Evolutionary conservation across 2,888 invertebrate genomes (phyloP).

Genomic region (Sinopyrophorus schimmeli): DNA sequence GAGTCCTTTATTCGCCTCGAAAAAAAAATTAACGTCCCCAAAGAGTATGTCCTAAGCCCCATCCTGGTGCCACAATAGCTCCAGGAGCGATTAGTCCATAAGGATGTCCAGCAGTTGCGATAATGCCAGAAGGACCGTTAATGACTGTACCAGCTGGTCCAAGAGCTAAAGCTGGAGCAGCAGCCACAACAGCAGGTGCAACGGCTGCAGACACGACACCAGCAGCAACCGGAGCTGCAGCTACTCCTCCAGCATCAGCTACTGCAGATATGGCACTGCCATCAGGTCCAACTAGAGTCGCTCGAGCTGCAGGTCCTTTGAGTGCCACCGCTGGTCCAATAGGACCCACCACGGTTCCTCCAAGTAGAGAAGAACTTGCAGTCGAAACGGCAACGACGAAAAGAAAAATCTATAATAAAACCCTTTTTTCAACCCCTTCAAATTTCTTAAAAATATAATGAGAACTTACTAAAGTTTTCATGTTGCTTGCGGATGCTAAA

Average conservation of each 20-base stretch:
- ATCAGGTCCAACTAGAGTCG: constrained; percentile 45
- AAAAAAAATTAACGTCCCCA: constrained; percentile 6
- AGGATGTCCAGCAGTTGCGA: constrained; percentile 17
- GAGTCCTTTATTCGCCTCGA: constrained; percentile 19
- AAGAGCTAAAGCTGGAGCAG: constrained; percentile 19
- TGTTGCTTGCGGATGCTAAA: constrained; percentile 20
- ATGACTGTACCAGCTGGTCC: constrained; percentile 18
- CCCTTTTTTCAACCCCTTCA: too few species aligned
- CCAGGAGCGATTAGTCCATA: constrained; percentile 10
- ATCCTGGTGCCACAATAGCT: neutral
- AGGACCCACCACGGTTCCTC: constrained; percentile 36
- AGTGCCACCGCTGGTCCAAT: constrained; percentile 29
- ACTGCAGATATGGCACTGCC: constrained; percentile 53
- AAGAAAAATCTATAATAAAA: constrained; percentile 13
- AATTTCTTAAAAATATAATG: too few species aligned
- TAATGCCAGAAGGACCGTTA: constrained; percentile 25
- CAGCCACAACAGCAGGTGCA: constrained; percentile 34
- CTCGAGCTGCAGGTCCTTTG: constrained; percentile 34
- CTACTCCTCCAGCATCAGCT: constrained; percentile 44
- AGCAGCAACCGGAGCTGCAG: constrained; percentile 37
- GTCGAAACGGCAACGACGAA: constrained; percentile 18
- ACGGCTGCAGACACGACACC: constrained; percentile 38
- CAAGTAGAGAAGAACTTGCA: constrained; percentile 14
- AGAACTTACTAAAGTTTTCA: constrained; percentile 28
- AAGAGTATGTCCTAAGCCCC: constrained; percentile 7